These are phyloP conservation scores for Xestia xanthographa DNA, from an alignment of 2,888 invertebrate species.

Conservation along the genomic window DNA sequence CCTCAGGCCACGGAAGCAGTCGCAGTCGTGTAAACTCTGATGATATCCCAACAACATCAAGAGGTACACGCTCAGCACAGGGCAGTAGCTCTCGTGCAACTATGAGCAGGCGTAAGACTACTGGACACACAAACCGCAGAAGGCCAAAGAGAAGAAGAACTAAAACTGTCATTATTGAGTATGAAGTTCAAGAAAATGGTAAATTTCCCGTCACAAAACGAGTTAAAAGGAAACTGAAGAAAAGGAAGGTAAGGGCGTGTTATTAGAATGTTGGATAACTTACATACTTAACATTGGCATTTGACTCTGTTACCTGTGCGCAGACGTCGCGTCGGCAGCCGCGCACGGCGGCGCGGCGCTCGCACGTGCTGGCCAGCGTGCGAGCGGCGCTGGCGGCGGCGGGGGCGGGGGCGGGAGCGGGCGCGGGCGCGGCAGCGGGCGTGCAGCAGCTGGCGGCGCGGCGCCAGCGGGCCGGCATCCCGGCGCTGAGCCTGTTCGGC, in stretches of 20 bases:
- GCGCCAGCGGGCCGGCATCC: conserved; percentile 74
- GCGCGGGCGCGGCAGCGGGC: conserved; percentile 16
- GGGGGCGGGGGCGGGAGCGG: conserved; percentile 12
- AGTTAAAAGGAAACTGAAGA: conserved; percentile 83
- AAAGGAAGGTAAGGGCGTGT: conserved; percentile 77
- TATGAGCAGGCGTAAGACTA: conserved; percentile 65
- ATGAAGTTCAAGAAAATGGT: conserved; percentile 91
- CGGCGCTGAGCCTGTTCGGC: conserved; percentile 91
- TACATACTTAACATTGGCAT: not conserved
- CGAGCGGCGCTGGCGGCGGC: conserved; percentile 75
- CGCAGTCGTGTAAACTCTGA: conserved; percentile 53
- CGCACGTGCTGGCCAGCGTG: conserved; percentile 83
- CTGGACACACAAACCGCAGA: conserved; percentile 70
- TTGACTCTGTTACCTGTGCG: not conserved
- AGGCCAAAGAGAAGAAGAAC: conserved; percentile 83
- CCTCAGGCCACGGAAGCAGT: conserved; percentile 67
- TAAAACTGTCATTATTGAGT: conserved; percentile 92
- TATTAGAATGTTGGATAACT: not conserved
- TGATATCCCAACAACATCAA: conserved; percentile 69
- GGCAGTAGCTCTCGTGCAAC: conserved; percentile 51
- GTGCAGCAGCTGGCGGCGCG: conserved; percentile 54
- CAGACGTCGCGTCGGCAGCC: conserved; percentile 78
- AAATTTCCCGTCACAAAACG: conserved; percentile 91
- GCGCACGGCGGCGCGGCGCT: conserved; percentile 85
- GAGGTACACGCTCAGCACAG: conserved; percentile 51